Percentiles rank a stretch among this genome's conserved stretches.
phyloP scores from a whole-genome alignment of 2,888 invertebrate species.

The Apotomis capreana region DNA sequence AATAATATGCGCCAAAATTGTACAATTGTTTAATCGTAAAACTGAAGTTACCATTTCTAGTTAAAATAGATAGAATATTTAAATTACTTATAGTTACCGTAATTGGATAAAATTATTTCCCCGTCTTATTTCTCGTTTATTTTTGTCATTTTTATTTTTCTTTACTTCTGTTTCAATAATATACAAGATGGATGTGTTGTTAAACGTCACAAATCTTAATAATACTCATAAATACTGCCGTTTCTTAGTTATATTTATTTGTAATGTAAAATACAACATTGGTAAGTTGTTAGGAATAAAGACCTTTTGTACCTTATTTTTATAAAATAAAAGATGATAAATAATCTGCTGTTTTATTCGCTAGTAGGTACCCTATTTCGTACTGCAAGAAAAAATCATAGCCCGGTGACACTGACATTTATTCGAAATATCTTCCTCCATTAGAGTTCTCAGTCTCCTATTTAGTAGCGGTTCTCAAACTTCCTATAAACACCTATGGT shows the following conservation, averaged over 20 bases:
- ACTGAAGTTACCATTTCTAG: conserved; percentile 36
- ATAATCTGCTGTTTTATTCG: conserved; percentile 2
- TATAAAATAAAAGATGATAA: conserved; percentile 38
- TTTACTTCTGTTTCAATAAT: background rate
- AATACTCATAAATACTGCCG: conserved; percentile 58
- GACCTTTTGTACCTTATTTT: conserved; percentile 77
- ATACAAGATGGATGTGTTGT: background rate
- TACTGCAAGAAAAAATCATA: too few species aligned
- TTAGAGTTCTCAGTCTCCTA: too few species aligned
- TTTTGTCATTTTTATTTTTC: background rate
- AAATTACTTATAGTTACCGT: conserved; percentile 29
- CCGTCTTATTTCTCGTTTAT: background rate
- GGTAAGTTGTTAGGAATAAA: conserved; percentile 49
- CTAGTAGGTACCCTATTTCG: too few species aligned
- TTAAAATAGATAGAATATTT: conserved; percentile 37
- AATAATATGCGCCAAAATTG: conserved; percentile 22
- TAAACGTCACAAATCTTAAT: conserved; percentile 43
- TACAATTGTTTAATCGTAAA: conserved; percentile 8
- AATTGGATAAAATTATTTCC: conserved; percentile 1
- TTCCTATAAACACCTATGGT: too few species aligned
- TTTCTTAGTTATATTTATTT: conserved; percentile 54
- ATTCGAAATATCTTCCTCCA: too few species aligned
- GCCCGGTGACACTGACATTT: too few species aligned
- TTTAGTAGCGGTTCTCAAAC: too few species aligned
- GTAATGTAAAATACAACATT: conserved; percentile 43